phyloP scores from a whole-genome alignment of 2,888 invertebrate genomes.

The Cactoblastis cactorum region DNA sequence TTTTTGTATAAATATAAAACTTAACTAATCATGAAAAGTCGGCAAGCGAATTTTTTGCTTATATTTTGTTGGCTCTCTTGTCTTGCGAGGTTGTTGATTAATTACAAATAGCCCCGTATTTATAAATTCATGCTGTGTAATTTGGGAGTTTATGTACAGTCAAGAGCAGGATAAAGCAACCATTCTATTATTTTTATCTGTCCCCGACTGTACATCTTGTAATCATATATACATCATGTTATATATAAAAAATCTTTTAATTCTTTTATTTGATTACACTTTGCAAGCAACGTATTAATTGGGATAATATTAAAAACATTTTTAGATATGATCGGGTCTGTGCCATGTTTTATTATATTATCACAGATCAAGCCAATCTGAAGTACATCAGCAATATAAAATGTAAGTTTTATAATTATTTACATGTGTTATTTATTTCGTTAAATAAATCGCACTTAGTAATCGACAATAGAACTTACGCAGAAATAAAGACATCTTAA shows the following conservation, averaged over 20 bases:
- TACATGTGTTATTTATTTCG: conserved; percentile 25
- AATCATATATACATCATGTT: neutral
- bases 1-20: no score
- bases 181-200: neutral
- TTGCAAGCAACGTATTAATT: conserved; percentile 6
- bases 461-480: neutral
- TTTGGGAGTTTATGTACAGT: neutral
- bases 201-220: no score
- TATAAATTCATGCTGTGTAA: neutral
- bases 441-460: neutral
- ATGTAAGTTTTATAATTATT: conserved; percentile 33
- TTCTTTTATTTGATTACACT: conserved; percentile 2
- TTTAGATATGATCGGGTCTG: conserved; percentile 28
- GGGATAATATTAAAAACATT: conserved; percentile 10
- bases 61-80: no score
- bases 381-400: conserved; percentile 49
- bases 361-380: conserved; percentile 75
- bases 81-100: no score
- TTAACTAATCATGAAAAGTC: no score
- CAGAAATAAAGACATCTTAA: neutral
- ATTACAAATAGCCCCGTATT: neutral
- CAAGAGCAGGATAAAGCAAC: no score
- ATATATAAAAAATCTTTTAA: conserved; percentile 2
- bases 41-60: no score
- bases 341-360: conserved; percentile 54